Base-by-base conservation (phyloP, 2,797 vertebrate genomes). In the Clarias pachynema region DNA sequence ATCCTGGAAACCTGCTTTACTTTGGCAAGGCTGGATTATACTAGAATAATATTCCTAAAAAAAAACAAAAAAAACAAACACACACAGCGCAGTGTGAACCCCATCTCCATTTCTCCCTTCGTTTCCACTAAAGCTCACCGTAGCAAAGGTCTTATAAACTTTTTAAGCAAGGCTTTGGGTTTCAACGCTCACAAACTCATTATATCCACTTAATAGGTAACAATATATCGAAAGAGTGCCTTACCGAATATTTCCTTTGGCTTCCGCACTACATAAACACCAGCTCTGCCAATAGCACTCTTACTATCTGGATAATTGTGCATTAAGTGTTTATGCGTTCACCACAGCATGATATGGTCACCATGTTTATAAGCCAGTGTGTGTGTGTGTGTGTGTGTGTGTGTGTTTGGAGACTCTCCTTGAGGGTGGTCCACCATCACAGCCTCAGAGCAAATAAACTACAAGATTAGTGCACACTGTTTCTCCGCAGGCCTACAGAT, bases 401-500 rank as follows among this genome's bases (percentile, higher is more conserved):
- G 81, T 89, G 65, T 80, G 66, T 84, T 62, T 31, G 66, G 62
- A 88, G 73, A 70, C 31, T 85, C 85, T 87, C 87, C 84, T 86
- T 37, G 29, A 89, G 91, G 91, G 85, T 90, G 90, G 88, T 88
- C 85, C 56, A 29, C 29, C 59, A 75, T 85, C 57, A 44, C 70
- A 84, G 78, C 59, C 10, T 75, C 69, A 62, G 57, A 86, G 83
- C 82, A 89, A 87, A 89, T 88, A 87, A 90, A 88, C 86, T 56
- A 53, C 2, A 40, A 80, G 82, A 90, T 87, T 65, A 86, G 85
- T 6, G 37, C 29, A n/a, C 63, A 73, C 60, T 84, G 85, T 79
- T 87, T 83, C 79, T 84, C 62, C 62, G 22, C 59, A 65, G 80
- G 85, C 26, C 69, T 40, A n/a, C n/a, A 84, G 89, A 91, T 88